Base-by-base conservation (phyloP, 2,113 vertebrate species). In the Caretta caretta region DNA sequence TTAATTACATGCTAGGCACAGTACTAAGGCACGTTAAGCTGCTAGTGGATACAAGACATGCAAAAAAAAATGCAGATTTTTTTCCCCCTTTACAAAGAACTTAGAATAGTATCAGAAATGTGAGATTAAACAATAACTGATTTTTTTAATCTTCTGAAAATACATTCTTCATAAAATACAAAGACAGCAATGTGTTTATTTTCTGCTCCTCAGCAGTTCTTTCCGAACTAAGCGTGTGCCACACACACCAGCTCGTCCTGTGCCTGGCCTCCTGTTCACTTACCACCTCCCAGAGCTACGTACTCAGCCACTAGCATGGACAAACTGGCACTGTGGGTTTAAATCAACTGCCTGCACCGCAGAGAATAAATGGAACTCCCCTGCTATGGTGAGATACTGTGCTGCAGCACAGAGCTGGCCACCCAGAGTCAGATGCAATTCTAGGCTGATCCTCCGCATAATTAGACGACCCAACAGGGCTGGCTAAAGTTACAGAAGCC, bases 1-100 rank as follows among this genome's bases (percentile, higher is more conserved):
- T 88, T 87, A 92, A 95, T 86, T 90, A 59, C n/a, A 86, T 24
- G 24, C 31, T 83, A 80, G 13, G 29, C 29, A 35, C 31, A 22
- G 19, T 38, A 24, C 81, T 95, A 22, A 95, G 89, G 86, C 62
- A 90, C 5, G 54, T 29, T 88, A 95, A 97, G 93, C 96, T 97
- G 83, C 93, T 91, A 80, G 38, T 62, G n/a, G 35, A 13, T 69
- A 83, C 89, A 91, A 0, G 8, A 80, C 83, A 88, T 0, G 14
- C 83, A 54, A 92, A 42, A 42, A 35, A 80, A 91, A 97, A 90
- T 95, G 94, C 95, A 94, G 57, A 84, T 86, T 93, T 22, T 22
- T 49, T 46, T 92, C 38, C 90, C 50, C 42, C 54, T 83, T 82
- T 92, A 88, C 84, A 25, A 95, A 91, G 89, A 90, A 86, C 87